These are phyloP conservation scores for Caenorhabditis remanei DNA, from an alignment of 1,140 invertebrate genomes.

Conservation along the genomic window DNA sequence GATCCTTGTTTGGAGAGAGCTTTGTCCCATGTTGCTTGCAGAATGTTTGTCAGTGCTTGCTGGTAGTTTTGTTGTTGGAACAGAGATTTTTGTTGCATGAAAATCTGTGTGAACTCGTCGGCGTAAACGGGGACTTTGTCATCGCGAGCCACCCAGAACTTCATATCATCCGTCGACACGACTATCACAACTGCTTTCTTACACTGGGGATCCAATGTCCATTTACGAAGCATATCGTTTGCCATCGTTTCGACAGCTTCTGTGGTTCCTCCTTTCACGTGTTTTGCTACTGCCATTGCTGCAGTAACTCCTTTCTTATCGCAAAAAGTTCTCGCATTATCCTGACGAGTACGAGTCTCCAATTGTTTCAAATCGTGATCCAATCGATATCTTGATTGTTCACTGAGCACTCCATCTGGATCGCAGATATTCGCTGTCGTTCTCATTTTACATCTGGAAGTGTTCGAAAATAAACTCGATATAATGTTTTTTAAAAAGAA, in stretches of 20 bases:
- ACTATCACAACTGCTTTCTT: constrained; percentile 73
- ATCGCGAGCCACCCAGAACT: constrained; percentile 76
- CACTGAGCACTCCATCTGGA: constrained; percentile 72
- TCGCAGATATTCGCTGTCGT: constrained; percentile 73
- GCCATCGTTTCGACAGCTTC: constrained; percentile 73
- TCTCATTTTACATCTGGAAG: constrained; percentile 70
- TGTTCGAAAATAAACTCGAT: not conserved
- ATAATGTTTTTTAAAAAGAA: not conserved
- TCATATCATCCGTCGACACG: constrained; percentile 71
- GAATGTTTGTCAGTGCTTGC: constrained; percentile 73
- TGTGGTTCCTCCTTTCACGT: constrained; percentile 72
- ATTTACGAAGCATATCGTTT: constrained; percentile 72
- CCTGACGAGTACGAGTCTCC: constrained; percentile 71
- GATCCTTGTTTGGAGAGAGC: constrained; percentile 71
- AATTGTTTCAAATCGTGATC: constrained; percentile 75
- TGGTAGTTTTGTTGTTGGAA: constrained; percentile 71
- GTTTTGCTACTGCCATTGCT: constrained; percentile 73
- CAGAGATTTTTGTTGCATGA: constrained; percentile 70
- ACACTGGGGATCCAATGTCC: constrained; percentile 74
- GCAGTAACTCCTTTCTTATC: constrained; percentile 75
- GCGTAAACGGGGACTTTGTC: constrained; percentile 75
- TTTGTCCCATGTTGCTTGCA: constrained; percentile 70
- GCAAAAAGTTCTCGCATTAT: constrained; percentile 72
- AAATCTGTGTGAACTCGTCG: constrained; percentile 73
- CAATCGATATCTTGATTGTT: constrained; percentile 72